Evolutionary conservation across 2,113 vertebrate genomes (phyloP).

Genomic region (Burhinus bistriatus): DNA sequence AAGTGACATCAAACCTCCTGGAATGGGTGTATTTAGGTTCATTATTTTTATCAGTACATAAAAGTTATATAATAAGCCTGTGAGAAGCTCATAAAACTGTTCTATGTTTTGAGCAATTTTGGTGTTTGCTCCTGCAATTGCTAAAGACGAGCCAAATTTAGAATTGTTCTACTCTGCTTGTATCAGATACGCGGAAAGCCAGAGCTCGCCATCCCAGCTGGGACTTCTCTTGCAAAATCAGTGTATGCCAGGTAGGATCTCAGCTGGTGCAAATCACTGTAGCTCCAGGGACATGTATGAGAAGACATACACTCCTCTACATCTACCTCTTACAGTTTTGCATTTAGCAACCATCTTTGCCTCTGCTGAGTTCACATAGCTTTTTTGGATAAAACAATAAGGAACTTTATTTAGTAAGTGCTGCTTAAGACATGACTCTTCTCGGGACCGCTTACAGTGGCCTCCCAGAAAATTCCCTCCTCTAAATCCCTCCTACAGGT

Average conservation of each 20-base stretch:
- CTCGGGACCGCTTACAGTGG: neutral
- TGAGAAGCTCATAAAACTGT: neutral
- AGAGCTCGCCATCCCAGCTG: neutral
- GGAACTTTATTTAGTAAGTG: neutral
- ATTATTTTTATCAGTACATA: neutral
- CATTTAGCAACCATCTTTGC: neutral
- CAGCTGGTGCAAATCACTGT: neutral
- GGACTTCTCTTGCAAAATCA: neutral
- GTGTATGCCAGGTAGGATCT: neutral
- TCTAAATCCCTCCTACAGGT: neutral
- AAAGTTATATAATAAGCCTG: neutral
- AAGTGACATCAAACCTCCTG: neutral
- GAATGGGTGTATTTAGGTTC: neutral
- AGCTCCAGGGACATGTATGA: neutral
- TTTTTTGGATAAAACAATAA: neutral
- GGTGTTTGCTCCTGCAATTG: neutral
- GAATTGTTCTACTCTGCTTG: neutral
- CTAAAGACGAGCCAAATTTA: neutral
- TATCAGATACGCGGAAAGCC: neutral
- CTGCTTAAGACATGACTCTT: neutral
- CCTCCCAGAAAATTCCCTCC: neutral
- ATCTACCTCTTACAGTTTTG: neutral
- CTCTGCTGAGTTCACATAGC: neutral
- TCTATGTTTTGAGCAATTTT: neutral
- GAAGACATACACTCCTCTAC: neutral